phyloP scores from a whole-genome alignment of 1,140 invertebrate species.

The Lamellibrachia luymesi region DNA sequence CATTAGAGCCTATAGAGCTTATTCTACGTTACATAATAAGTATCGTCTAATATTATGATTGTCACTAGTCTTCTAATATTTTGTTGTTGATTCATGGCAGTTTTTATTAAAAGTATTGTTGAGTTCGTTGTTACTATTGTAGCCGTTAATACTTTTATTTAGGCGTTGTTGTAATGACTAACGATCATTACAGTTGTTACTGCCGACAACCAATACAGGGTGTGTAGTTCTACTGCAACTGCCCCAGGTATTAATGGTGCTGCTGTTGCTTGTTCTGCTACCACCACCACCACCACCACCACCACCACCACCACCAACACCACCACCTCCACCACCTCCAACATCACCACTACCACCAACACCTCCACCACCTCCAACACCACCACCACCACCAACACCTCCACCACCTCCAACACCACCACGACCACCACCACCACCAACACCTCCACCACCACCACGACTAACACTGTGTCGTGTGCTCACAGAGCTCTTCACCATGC shows the following conservation, averaged over 20 bases:
- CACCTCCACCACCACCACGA: neutral
- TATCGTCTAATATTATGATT: neutral
- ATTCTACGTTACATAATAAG: neutral
- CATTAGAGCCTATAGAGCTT: neutral
- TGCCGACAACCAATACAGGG: neutral
- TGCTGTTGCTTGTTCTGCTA: neutral
- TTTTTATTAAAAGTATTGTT: neutral
- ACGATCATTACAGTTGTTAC: neutral
- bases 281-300: neutral
- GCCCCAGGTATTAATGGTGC: neutral
- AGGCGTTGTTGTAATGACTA: neutral
- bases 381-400: too few relatives aligned
- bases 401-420: too few relatives aligned
- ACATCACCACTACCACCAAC: too few relatives aligned
- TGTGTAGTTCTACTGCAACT: neutral
- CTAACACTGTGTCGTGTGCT: neutral
- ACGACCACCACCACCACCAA: too few relatives aligned
- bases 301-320: too few relatives aligned
- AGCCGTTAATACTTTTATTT: neutral
- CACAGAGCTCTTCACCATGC: conserved; percentile 26
- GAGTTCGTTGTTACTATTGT: neutral
- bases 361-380: too few relatives aligned
- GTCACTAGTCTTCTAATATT: neutral
- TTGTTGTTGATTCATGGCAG: neutral
- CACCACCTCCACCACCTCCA: too few relatives aligned